Evolutionary conservation across 2,113 vertebrate genomes (phyloP), one percentile per base, ranked within the genome.

Genomic region (Verasper variegatus): DNA sequence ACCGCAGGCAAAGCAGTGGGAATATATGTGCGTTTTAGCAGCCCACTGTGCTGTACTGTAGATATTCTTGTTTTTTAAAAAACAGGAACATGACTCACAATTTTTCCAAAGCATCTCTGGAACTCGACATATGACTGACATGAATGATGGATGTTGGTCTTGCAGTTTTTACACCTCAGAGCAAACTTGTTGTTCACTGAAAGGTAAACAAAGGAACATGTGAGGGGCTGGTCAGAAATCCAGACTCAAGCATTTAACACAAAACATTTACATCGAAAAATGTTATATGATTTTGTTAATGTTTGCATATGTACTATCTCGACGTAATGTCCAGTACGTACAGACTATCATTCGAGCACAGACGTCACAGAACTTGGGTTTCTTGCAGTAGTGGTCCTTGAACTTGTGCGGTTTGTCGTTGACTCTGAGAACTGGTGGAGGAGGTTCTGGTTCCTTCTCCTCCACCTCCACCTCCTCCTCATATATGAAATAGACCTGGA

Each of bases 381-480:
- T 99, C 93, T 98, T 99, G 94, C 98, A 97, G 90, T 97, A 99
- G 76, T 99, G 97, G 93, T 99, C 97, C 92, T 97, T 98, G 90
- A 99, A 96, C 90, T 99, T 99, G 94, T 99, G 98, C 1, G 97
- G 98, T 80, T 95, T 97, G 91, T 99, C 97, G 2, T 99, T 99
- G 66, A 98, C 63, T 1, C 89, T 94, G 57, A 93, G 56, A 12
- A 95, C 87, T 0, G 95, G 95, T n/a, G 94, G 92, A 1, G 95
- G 95, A 3, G 95, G 94, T 40, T 95, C 95, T 58, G 96, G 95
- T 31, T 97, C 95, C 27, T 96, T 96, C 27, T 97, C 97, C 18
- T 99, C 97, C 14, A 98, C 97, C 5, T 98, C 97, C 2, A 98
- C 96, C 74, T 95, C 95, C 86, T 95, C 94, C 9, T 99, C 97